Conservation (phyloP, 2,797 vertebrate genomes). For the Iguana delicatissima region DNA sequence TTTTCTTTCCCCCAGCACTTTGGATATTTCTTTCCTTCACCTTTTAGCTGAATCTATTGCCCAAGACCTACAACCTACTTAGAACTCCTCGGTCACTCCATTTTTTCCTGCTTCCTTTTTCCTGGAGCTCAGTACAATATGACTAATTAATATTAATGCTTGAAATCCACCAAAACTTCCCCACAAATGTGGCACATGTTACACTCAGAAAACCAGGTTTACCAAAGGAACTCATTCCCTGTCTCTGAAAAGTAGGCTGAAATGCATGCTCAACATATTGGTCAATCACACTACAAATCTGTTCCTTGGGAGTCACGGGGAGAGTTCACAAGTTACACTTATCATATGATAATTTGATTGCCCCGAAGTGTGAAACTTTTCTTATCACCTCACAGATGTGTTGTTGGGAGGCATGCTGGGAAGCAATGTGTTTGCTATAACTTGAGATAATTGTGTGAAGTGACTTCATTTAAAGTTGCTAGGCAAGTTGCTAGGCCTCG, state of each 20-base stretch:
- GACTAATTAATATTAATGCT: conserved; percentile 17
- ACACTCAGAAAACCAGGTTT: not conserved
- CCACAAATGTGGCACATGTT: rapidly evolving
- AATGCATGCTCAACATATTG: not conserved
- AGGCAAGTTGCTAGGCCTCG: conserved; percentile 36
- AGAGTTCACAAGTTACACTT: conserved; percentile 23
- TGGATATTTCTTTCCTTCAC: not conserved
- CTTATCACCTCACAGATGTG: conserved; percentile 10
- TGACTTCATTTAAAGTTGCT: conserved; percentile 39
- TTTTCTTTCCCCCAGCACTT: conserved; percentile 19
- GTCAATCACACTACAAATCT: conserved; percentile 20
- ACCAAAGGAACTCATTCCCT: not conserved
- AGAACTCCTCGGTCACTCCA: conserved; percentile 19
- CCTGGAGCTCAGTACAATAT: not conserved
- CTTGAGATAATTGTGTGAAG: conserved; percentile 42
- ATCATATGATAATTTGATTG: conserved; percentile 43
- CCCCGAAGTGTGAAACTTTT: conserved; percentile 31
- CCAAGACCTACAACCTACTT: not conserved
- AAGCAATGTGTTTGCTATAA: conserved; percentile 30
- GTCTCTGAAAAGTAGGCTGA: not conserved
- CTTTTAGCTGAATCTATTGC: conserved; percentile 18
- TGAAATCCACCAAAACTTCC: conserved; percentile 8
- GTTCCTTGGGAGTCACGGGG: not conserved
- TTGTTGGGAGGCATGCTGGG: conserved; percentile 18
- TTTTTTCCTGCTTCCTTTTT: not conserved